Evolutionary conservation across 2,888 invertebrate genomes (phyloP), one percentile per base, ranked within the genome.

Genomic region (Pyralis farinalis): DNA sequence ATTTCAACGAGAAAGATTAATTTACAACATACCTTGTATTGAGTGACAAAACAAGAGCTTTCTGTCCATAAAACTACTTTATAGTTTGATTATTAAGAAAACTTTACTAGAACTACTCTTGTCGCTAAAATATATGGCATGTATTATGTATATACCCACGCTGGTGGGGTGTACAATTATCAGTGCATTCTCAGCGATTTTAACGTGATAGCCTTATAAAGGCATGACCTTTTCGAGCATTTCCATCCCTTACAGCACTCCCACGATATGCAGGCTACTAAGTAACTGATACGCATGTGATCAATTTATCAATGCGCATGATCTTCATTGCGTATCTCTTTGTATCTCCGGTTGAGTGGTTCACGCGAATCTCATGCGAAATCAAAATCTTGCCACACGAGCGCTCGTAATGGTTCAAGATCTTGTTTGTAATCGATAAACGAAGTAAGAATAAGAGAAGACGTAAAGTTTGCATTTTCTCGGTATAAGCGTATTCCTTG

Each of bases 251-350:
- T 44, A 46, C 16, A 50, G 51, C n/a, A 57, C 62, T 75, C 75
- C 69, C 75, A 79, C 74, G 72, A 72, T 74, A 63, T 63, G 60
- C 52, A 51, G 27, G 25, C 20, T 27, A 50, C 62, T 69, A 63
- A 69, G 80, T 75, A 78, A 80, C 65, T 56, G 75, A 84, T 81
- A 80, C 64, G 63, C 59, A 66, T 69, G 69, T 73, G 77, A 82
- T 80, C 73, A 69, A 68, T 71, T 72, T 84, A 86, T 85, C 84
- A 72, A 64, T 72, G 76, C 71, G 65, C 77, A 75, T 75, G 77
- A 85, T 85, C 82, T 61, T 61, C 61, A 63, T 57, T 56, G 62
- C 63, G 63, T 78, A 78, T 83, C 76, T 77, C 73, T 74, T 73
- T 77, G 66, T 72, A 75, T 78, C 76, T 59, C 68, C 58, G 58